These are phyloP conservation scores for Alitta virens DNA, from an alignment of 2,888 invertebrate genomes.

Conservation along the genomic window DNA sequence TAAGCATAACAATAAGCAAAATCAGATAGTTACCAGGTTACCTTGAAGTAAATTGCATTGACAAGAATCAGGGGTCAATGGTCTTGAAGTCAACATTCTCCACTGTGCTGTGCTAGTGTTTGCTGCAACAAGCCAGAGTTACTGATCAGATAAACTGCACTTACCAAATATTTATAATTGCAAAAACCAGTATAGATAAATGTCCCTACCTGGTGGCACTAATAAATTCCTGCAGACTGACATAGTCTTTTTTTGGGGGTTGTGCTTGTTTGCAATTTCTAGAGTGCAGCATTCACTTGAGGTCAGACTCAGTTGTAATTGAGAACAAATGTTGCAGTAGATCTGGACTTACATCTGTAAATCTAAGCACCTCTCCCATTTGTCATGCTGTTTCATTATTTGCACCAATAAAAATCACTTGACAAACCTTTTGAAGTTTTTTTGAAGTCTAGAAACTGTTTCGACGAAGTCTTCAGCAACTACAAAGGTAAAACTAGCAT, in stretches of 20 bases:
- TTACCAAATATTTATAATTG: too few species aligned
- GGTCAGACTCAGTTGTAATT: slow-evolving; percentile 1
- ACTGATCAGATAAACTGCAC: too few species aligned
- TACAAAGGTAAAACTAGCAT: too few species aligned
- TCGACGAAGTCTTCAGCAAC: too few species aligned
- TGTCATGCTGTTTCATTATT: slow-evolving; percentile 47
- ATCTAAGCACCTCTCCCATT: slow-evolving; percentile 36
- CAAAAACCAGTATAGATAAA: too few species aligned
- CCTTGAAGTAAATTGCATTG: slow-evolving; percentile 4
- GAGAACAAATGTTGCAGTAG: slow-evolving; percentile 10
- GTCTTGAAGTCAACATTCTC: neutral
- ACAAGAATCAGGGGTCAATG: neutral
- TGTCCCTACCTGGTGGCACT: neutral
- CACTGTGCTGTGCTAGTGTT: neutral
- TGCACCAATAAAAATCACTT: slow-evolving; percentile 56
- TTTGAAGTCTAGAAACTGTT: too few species aligned
- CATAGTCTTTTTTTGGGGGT: slow-evolving; percentile 27
- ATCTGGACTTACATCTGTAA: slow-evolving; percentile 15
- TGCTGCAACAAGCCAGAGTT: slow-evolving; percentile 23
- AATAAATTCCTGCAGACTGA: neutral
- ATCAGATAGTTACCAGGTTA: too few species aligned
- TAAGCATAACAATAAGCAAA: too few species aligned
- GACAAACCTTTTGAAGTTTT: too few species aligned
- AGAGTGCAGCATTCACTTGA: slow-evolving; percentile 29
- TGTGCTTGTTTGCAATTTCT: slow-evolving; percentile 42